Evolutionary conservation across 2,113 vertebrate species (phyloP), one percentile per base, ranked within the genome.

Genomic region (Protobothrops mucrosquamatus): DNA sequence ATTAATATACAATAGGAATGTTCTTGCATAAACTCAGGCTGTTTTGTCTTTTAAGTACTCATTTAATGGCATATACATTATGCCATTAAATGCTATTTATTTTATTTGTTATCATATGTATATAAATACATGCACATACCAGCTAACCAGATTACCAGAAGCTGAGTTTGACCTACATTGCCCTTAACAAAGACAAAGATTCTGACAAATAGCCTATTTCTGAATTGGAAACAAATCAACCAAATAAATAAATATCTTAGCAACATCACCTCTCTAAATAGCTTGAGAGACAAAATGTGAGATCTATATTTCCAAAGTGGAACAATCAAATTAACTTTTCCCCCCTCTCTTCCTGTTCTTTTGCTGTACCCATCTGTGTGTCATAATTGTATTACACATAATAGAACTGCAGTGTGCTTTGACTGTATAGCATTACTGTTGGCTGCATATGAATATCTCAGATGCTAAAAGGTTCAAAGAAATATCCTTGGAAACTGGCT

Each of bases 1-100:
- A 98, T 97, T 96, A 97, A 96, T 95, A 74, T 48, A 93, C 94
- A 96, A 96, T 95, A 34, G 69, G 15, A 81, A 39, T 81, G 18
- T 81, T 39, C 34, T 81, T 81, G 34, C 15, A 39, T 39, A 39
- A 81, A 81, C 18, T 39, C 69, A 81, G 18, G 6, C 6, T 81
- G 15, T 81, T 15, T 81, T 81, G 34, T 39, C 15, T 39, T 81
- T 39, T 81, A 39, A 81, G 69, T 39, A 81, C 34, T 81, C 69
- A 81, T 22, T 81, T 20, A 81, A 15, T 34, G 18, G 34, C 34
- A 81, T 39, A 22, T 81, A 22, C 34, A 39, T 81, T 2, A n/a
- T n/a, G n/a, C n/a, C n/a, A n/a, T n/a, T n/a, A n/a, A n/a, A n/a
- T n/a, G 15, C 69, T 74, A 81, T 81, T 81, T 81, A 8, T 81